Percentiles rank a stretch among this genome's conserved stretches.
Conservation (phyloP, 2,113 vertebrate genomes). For the Pungitius pungitius region DNA sequence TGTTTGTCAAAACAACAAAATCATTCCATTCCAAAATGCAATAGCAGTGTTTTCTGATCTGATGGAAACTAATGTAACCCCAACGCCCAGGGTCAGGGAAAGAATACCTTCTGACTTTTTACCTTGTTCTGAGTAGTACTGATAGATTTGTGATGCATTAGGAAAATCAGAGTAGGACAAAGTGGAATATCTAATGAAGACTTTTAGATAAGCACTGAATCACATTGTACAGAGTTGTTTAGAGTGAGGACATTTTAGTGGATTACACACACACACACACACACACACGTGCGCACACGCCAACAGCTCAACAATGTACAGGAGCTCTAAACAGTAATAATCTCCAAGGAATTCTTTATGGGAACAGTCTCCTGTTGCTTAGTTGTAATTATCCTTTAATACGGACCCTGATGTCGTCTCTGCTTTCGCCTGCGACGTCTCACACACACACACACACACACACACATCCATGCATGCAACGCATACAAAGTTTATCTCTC, state of each 20-base stretch:
- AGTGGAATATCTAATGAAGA: neutral
- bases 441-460: neutral
- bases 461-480: neutral
- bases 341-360: slow-evolving; percentile 65
- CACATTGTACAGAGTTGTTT: neutral
- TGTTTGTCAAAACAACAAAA: neutral
- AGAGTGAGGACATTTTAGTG: neutral
- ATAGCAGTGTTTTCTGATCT: neutral
- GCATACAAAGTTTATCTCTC: slow-evolving; percentile 22
- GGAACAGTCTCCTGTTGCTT: slow-evolving; percentile 78
- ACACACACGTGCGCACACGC: slow-evolving; percentile 6
- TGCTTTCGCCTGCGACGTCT: slow-evolving; percentile 42
- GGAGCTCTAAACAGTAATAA: slow-evolving; percentile 71
- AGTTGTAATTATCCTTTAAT: slow-evolving; percentile 84
- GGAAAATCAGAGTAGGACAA: neutral
- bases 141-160: neutral
- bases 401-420: slow-evolving; percentile 79
- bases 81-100: neutral
- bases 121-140: neutral
- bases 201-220: neutral
- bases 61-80: neutral
- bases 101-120: neutral
- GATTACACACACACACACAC: neutral
- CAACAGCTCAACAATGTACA: slow-evolving; percentile 50
- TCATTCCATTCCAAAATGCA: neutral